phyloP scores from a whole-genome alignment of 2,113 vertebrate species.

The Mionectes macconnelli region DNA sequence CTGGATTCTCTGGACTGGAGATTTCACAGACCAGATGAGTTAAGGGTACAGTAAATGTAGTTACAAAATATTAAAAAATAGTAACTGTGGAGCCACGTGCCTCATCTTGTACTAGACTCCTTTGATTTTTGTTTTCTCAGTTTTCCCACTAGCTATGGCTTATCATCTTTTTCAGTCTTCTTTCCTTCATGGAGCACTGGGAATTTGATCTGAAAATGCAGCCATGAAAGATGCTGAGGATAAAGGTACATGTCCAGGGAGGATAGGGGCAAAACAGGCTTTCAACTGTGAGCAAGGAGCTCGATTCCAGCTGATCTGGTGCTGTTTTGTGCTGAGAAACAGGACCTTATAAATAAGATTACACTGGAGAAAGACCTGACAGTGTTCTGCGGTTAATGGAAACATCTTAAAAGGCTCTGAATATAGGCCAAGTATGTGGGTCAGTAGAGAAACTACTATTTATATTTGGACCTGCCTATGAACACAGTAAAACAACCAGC shows the following conservation, averaged over 20 bases:
- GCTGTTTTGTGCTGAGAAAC: slow-evolving; percentile 18
- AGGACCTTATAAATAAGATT: slow-evolving; percentile 46
- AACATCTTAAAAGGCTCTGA: slow-evolving; percentile 40
- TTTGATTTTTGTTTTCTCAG: neutral
- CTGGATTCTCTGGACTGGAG: slow-evolving; percentile 9
- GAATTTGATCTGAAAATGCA: neutral
- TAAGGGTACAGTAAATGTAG: neutral
- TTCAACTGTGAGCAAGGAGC: neutral
- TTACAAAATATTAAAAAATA: neutral
- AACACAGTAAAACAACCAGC: slow-evolving; percentile 32
- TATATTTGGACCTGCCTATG: slow-evolving; percentile 28
- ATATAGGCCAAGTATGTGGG: slow-evolving; percentile 55
- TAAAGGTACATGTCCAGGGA: neutral
- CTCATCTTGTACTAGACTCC: neutral
- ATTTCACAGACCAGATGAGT: neutral
- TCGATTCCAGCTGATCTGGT: neutral
- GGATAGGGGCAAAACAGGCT: neutral
- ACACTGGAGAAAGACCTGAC: slow-evolving; percentile 27
- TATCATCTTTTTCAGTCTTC: neutral
- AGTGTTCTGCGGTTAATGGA: slow-evolving; percentile 17
- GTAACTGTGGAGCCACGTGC: neutral
- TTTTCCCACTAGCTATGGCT: neutral
- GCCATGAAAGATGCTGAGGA: neutral
- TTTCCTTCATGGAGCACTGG: neutral
- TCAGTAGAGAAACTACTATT: slow-evolving; percentile 52